Evolutionary conservation across 2,888 invertebrate species (phyloP).

Genomic region (Odontocerum albicorne): DNA sequence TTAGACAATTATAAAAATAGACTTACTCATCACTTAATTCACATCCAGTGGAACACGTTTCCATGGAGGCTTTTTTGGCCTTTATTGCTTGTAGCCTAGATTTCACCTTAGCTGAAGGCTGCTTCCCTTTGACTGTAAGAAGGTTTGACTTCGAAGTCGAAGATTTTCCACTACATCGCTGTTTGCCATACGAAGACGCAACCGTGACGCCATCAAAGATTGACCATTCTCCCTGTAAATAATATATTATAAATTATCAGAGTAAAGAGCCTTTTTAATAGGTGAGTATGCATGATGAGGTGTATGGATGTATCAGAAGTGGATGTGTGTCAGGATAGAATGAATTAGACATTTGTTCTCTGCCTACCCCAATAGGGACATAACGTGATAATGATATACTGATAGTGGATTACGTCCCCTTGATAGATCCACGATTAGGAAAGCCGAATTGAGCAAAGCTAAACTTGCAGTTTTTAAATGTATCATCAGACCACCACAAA

Average conservation of each 20-base stretch:
- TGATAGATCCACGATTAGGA: no score
- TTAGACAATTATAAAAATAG: no score
- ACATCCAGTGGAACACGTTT: constrained; percentile 33
- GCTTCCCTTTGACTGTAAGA: constrained; percentile 23
- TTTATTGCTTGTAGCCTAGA: constrained; percentile 34
- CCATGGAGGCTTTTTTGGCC: constrained; percentile 33
- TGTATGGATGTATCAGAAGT: no score
- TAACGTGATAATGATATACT: no score
- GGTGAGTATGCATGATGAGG: no score
- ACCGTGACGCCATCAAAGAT: constrained; percentile 29
- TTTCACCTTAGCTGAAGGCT: constrained; percentile 31
- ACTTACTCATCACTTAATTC: constrained; percentile 35
- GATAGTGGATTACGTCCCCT: no score
- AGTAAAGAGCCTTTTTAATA: not conserved
- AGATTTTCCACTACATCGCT: constrained; percentile 3
- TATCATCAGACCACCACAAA: no score
- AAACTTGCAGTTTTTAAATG: no score
- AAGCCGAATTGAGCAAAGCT: no score
- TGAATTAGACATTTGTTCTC: no score
- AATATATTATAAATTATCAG: not conserved
- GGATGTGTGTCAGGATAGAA: no score
- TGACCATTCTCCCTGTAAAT: constrained; percentile 34
- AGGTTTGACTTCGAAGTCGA: constrained; percentile 9
- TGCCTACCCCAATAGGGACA: no score
- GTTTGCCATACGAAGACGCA: constrained; percentile 16